Conservation (phyloP, 2,888 invertebrate genomes). For the Megaustenia siamemsis region DNA sequence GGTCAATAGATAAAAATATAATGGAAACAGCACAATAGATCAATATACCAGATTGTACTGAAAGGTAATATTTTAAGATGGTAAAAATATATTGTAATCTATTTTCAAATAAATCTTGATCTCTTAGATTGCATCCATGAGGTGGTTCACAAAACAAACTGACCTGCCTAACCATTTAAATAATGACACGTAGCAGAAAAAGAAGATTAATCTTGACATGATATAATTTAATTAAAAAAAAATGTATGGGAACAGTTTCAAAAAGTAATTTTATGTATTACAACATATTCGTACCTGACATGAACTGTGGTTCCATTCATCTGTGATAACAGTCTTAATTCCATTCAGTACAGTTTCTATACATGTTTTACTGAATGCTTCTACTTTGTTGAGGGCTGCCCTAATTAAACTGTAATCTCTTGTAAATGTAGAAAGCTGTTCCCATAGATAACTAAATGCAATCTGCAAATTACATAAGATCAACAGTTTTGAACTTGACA, state of each 20-base stretch:
- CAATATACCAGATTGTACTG: no score
- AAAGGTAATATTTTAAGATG: no score
- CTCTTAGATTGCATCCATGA: no score
- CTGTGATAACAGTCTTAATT: conserved; percentile 88
- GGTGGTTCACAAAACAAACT: no score
- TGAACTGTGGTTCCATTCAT: conserved; percentile 92
- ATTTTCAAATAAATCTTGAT: no score
- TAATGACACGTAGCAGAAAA: no score
- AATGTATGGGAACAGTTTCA: background rate
- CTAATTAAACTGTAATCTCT: conserved; percentile 91
- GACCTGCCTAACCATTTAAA: no score
- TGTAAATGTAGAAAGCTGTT: conserved; percentile 88
- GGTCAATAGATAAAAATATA: no score
- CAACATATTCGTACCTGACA: conserved; percentile 85
- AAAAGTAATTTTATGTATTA: background rate
- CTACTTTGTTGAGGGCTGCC: conserved; percentile 87
- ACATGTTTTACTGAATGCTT: conserved; percentile 92
- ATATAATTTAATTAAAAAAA: background rate
- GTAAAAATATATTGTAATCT: no score
- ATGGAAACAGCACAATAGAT: no score
- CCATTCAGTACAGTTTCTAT: conserved; percentile 89
- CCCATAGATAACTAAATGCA: conserved; percentile 80
- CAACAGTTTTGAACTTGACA: background rate
- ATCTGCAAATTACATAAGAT: conserved; percentile 75
- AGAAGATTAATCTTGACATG: no score